Base-by-base conservation (phyloP, 2,888 invertebrate genomes). In the Cordilura impudica region DNA sequence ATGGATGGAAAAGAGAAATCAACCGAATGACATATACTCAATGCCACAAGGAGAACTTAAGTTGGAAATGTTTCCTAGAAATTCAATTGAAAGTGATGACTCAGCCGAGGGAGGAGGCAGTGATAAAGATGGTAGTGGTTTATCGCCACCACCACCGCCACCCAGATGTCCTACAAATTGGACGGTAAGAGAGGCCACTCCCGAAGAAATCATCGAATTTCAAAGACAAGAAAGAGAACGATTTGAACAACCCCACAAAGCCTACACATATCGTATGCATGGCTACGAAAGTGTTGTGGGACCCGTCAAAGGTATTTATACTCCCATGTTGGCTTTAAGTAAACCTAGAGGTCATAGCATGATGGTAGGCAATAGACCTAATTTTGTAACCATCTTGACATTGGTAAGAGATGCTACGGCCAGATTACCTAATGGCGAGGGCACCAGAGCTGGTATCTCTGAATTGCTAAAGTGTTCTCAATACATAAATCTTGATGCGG, bases 381-480 rank as follows among this genome's bases (percentile, higher is more conserved):
- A 97, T 49, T 97, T 95, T 89, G 97, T 98, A 19, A 96, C 97
- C 35, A 96, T 98, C 84, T 90, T 96, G 29, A 95, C 97, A 4
- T 91, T 98, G 49, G 97, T 98, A n/a, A 91, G 98, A 35, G 98
- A 98, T 91, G 97, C 98, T 0, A 95, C 97, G 0, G 97, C 98
- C 0, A 91, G 98, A 18, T 91, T 98, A 83, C 98, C 98, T 0
- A 98, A 98, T 88, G 98, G 98, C 0, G 97, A 98, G 91, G 98
- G 88, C 12, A 97, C 97, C 0, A 91, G 97, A 1, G 94, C 95
- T 1, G 97, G 98, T 86, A 96, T 98, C 69, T 95, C 97, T 85
- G 96, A 96, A 84, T 91, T 98, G 78, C 91, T 98, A 65, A 94
- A 94, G 83, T 94, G 94, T 85, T 95, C 95, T 0, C 94, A 94